Base-by-base conservation (phyloP, 2,113 vertebrate genomes). In the Perccottus glenii region DNA sequence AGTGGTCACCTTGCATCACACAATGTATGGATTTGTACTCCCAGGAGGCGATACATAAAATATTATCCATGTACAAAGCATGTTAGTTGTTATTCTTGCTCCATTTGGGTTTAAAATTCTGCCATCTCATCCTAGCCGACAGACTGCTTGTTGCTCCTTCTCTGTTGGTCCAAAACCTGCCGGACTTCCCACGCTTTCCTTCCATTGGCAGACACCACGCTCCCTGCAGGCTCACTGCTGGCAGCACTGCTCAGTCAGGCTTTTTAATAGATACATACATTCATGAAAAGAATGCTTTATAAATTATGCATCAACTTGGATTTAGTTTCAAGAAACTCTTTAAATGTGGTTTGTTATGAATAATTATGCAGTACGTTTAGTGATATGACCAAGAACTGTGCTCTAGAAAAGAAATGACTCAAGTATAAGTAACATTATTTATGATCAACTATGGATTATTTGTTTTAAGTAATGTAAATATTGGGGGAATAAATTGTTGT, bases 111-210 rank as follows among this genome's bases (percentile, higher is more conserved):
- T 73, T 76, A 67, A 63, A 73, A 70, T 57, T 53, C 45, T 16
- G 5, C 12, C 46, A 7, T 68, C 46, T 52, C 46, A 38, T 77
- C 71, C 44, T 33, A 43, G 51, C 60, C 63, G 63, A 78, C 75
- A 76, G 58, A 67, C 78, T 69, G 70, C 61, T 70, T 67, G 70
- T 77, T 84, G 84, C 81, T 81, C 58, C 32, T 33, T 77, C 57
- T 61, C 60, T 67, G 68, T 67, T 63, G 52, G 67, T 60, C 81
- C 62, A 33, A 73, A 83, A 72, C 69, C 61, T 75, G 76, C 82
- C 49, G 78, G 74, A 62, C 86, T 64, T 87, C 89, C 87, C 68
- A 82, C 85, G 75, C 80, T 63, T 86, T 56, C 56, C 52, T 75
- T 77, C 77, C 63, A 56, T 77, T 78, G 84, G 73, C 84, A 83